Base-by-base conservation (phyloP, 2,888 invertebrate genomes). In the Lochmaea capreae region DNA sequence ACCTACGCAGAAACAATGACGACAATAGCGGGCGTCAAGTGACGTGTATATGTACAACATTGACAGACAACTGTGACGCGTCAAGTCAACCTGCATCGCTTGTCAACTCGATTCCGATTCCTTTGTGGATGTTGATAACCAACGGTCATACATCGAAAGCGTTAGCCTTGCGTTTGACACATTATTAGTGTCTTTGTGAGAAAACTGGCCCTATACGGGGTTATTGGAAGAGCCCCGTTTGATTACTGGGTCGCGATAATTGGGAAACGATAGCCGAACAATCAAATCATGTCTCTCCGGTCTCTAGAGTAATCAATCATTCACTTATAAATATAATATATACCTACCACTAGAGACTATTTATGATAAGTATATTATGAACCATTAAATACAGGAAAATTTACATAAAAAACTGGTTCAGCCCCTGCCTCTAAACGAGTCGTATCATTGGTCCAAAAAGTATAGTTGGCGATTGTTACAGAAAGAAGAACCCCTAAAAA, bases 21-120 rank as follows among this genome's bases (percentile, higher is more conserved):
- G 62, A 83, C 80, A 84, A 84, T 84, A 80, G 82, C 79, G 78
- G 79, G 82, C 79, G 84, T 84, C 82, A 84, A 84, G 84, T 84
- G 84, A 84, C 83, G 83, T 83, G 83, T 22, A 22, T 84, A 83
- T 43, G 43, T 43, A 12, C 81, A 83, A 82, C 81, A 82, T 81
- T 84, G 84, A 84, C 80, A 81, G 83, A 82, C 83, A 81, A 82
- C 80, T 81, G 81, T 83, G 84, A 83, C 83, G 83, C 80, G 84
- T 84, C 84, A 82, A 81, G 81, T 82, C 79, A 76, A 80, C 83
- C 83, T 82, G 83, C 81, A 83, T 82, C 76, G 82, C 79, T 80
- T 82, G 84, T 83, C 84, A 84, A 79, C 78, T 83, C 82, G 81
- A 83, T 83, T 78, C 77, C 71, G 75, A 66, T 73, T 79, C 81